Percentiles rank a stretch among this genome's conserved stretches.
Conservation (phyloP, 2,797 vertebrate genomes). For the Diceros bicornis region DNA sequence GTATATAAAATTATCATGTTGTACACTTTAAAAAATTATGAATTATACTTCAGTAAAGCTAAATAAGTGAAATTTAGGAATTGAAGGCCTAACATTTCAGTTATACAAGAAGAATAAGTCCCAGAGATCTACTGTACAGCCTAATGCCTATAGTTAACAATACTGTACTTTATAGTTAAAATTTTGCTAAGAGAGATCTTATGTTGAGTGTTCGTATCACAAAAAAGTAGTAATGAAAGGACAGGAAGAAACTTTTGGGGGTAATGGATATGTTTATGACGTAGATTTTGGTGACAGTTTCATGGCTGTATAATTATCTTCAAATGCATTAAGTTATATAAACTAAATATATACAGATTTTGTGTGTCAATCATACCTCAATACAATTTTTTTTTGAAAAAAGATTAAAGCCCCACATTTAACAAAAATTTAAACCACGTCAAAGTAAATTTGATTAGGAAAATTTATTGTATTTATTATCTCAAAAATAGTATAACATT, state of each 20-base stretch:
- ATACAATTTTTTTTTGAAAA: background rate
- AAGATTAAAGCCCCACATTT: background rate
- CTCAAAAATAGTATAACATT: background rate
- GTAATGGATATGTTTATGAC: background rate
- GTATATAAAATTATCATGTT: background rate
- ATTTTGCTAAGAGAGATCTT: background rate
- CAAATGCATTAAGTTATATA: background rate
- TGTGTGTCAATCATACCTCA: background rate
- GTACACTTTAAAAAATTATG: background rate
- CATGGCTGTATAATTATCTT: background rate
- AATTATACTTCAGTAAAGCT: background rate
- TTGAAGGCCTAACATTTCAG: background rate
- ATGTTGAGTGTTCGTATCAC: background rate
- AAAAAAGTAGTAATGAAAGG: background rate
- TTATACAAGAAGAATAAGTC: background rate
- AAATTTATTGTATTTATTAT: background rate
- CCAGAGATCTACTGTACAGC: background rate
- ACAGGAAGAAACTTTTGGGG: background rate
- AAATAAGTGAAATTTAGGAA: background rate
- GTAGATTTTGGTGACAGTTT: background rate
- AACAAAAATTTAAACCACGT: background rate
- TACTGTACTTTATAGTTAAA: background rate
- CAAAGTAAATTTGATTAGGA: background rate
- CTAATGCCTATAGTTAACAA: background rate
- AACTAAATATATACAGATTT: background rate